phyloP scores from a whole-genome alignment of 2,888 invertebrate species.

The Coelogynopora nodosa region DNA sequence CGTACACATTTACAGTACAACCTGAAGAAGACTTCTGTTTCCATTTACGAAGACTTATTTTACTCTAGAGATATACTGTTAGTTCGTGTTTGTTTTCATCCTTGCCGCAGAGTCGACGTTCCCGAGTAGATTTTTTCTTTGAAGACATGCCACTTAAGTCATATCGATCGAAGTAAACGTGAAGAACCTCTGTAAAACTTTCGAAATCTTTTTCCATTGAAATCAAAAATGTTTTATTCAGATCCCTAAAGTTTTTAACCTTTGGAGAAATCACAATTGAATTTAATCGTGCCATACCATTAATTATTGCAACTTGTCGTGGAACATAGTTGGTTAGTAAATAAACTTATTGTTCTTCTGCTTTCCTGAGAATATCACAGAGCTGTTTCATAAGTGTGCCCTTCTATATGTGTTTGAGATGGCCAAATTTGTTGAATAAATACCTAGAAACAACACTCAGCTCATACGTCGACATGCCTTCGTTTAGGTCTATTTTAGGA shows the following conservation, averaged over 20 bases:
- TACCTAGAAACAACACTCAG: neutral
- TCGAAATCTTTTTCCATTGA: neutral
- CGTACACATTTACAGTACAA: neutral
- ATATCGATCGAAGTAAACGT: neutral
- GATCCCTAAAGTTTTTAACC: neutral
- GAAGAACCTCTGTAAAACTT: neutral
- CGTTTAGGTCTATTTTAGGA: constrained; percentile 21
- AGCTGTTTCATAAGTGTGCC: neutral
- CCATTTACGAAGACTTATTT: constrained; percentile 14
- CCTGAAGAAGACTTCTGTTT: constrained; percentile 23
- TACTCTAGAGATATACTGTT: constrained; percentile 21
- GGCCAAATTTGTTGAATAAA: neutral
- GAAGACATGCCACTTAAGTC: neutral
- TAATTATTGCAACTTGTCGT: neutral
- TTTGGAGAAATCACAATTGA: neutral
- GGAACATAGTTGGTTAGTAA: neutral
- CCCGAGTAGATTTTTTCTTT: constrained; percentile 16
- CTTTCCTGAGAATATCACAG: neutral
- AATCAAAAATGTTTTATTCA: neutral
- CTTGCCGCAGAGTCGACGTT: constrained; percentile 4
- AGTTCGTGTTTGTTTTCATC: constrained; percentile 13
- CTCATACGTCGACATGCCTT: neutral
- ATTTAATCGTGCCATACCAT: neutral
- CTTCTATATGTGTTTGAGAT: neutral
- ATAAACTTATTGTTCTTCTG: neutral